Conservation (phyloP, 2,888 invertebrate species). For the Pasiphila rectangulata region DNA sequence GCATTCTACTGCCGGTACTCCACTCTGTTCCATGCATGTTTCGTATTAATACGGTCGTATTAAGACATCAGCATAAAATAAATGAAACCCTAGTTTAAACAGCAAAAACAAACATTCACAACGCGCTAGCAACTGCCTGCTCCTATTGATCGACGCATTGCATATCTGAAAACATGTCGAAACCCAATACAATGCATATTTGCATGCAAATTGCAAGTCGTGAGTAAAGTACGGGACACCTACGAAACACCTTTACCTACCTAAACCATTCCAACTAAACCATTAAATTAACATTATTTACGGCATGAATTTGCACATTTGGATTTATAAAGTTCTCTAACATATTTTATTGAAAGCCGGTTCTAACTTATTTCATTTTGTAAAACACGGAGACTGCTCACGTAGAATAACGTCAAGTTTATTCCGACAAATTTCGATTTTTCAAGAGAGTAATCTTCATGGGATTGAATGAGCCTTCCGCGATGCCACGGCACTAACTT, state of each 20-base stretch:
- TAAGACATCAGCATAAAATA: background rate
- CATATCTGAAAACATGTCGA: constrained; percentile 47
- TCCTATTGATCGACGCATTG: constrained; percentile 35
- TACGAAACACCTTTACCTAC: constrained; percentile 33
- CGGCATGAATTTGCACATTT: constrained; percentile 22
- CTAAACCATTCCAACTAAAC: too few relatives aligned
- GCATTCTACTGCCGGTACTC: too few relatives aligned
- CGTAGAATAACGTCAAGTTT: too few relatives aligned
- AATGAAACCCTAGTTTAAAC: constrained; percentile 8
- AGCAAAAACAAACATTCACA: constrained; percentile 37
- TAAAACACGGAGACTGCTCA: too few relatives aligned
- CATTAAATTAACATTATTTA: constrained; percentile 38
- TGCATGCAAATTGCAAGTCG: constrained; percentile 54
- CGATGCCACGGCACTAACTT: too few relatives aligned
- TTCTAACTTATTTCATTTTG: too few relatives aligned
- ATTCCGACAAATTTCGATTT: too few relatives aligned
- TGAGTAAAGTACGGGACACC: constrained; percentile 44
- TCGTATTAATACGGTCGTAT: background rate
- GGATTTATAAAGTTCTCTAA: constrained; percentile 28
- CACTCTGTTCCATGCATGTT: too few relatives aligned
- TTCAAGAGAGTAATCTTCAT: too few relatives aligned
- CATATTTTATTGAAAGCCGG: too few relatives aligned
- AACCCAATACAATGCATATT: constrained; percentile 53
- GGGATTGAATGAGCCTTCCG: too few relatives aligned
- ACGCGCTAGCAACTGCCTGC: constrained; percentile 28